Conservation (phyloP, 2,797 vertebrate genomes). For the Heliangelus exortis region DNA sequence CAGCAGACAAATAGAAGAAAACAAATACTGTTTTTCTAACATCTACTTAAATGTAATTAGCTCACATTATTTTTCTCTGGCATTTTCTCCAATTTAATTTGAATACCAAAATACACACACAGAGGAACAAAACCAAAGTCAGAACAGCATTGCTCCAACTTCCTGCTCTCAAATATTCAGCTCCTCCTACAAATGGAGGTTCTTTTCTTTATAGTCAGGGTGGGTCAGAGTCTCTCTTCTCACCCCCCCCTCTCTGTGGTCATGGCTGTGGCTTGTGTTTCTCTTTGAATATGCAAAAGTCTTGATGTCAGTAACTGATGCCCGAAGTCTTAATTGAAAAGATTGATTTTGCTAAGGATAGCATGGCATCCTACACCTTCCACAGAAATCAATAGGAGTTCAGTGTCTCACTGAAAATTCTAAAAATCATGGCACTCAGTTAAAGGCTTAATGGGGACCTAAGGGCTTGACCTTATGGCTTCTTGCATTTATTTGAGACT, state of each 20-base stretch:
- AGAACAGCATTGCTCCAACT: not conserved
- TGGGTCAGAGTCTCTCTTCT: not conserved
- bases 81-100: slow-evolving; percentile 59
- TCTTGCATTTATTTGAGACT: not conserved
- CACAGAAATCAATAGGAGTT: not conserved
- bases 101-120: slow-evolving; percentile 19
- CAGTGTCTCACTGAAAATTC: not conserved
- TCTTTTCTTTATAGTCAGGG: slow-evolving; percentile 4
- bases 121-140: slow-evolving; percentile 39
- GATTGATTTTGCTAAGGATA: slow-evolving; percentile 30
- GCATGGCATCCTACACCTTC: not conserved
- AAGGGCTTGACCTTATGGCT: not conserved
- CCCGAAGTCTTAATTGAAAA: slow-evolving; percentile 3
- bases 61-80: slow-evolving; percentile 22
- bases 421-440: not conserved
- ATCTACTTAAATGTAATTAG: slow-evolving; percentile 58
- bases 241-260: not conserved
- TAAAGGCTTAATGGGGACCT: not conserved
- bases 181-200: not conserved
- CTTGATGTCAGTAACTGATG: slow-evolving; percentile 3
- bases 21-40: not conserved
- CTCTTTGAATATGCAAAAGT: not conserved
- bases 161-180: not conserved
- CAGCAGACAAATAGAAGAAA: not conserved
- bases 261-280: not conserved